Evolutionary conservation across 2,113 vertebrate species (phyloP).

Genomic region (Agapornis roseicollis): DNA sequence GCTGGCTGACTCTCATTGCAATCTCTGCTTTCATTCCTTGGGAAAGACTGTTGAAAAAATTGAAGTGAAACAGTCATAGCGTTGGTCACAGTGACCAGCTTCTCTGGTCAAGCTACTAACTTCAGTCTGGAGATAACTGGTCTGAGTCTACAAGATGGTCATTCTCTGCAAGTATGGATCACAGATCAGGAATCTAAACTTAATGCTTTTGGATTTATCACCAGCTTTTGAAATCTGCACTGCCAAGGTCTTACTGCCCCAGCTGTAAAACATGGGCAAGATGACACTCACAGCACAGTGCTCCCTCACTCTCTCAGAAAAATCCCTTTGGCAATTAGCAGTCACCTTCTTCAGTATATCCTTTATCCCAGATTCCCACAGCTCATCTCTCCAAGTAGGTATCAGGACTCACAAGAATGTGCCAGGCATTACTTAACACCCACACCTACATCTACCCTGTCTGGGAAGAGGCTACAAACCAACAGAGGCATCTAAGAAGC

Average conservation of each 20-base stretch:
- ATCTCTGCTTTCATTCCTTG: neutral
- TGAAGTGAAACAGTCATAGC: neutral
- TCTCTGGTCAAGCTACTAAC: neutral
- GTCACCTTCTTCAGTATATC: neutral
- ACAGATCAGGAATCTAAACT: neutral
- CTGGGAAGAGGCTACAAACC: neutral
- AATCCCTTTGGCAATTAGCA: neutral
- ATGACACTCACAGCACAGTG: rapidly evolving
- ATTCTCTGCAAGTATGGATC: neutral
- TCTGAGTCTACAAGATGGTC: neutral
- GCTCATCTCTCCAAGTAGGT: neutral
- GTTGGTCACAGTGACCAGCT: neutral
- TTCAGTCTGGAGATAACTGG: neutral
- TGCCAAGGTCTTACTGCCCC: neutral
- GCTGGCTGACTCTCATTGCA: rapidly evolving
- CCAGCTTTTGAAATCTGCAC: neutral
- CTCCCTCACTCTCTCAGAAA: neutral
- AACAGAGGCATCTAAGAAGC: neutral
- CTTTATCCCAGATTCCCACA: neutral
- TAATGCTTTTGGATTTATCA: neutral
- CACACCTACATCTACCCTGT: rapidly evolving
- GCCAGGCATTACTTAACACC: neutral
- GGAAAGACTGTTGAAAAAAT: neutral
- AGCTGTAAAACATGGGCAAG: neutral
- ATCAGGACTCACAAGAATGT: neutral